These are phyloP conservation scores for Anthopleura sola DNA, from an alignment of 64 coral and sea anemone species.

Conservation along the genomic window DNA sequence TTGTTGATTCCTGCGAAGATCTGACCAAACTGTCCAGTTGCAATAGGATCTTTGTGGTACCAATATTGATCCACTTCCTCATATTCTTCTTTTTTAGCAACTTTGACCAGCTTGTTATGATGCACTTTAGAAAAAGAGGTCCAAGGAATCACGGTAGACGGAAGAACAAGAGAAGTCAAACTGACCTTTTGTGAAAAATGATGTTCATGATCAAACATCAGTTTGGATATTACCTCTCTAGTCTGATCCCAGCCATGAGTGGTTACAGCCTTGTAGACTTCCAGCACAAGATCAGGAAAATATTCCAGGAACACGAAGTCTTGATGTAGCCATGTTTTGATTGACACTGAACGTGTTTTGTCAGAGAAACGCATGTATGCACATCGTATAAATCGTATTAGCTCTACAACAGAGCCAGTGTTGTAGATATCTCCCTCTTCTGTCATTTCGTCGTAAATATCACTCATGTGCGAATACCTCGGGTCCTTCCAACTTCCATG, in stretches of 20 bases:
- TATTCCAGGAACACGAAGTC: slow-evolving; percentile 14
- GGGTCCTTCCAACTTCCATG: neutral
- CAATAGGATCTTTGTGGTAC: slow-evolving; percentile 19
- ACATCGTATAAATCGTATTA: slow-evolving; percentile 21
- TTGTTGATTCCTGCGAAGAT: slow-evolving; percentile 31
- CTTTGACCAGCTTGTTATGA: neutral
- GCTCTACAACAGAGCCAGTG: neutral
- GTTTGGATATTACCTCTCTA: no score
- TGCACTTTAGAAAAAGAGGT: neutral
- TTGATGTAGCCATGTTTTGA: neutral
- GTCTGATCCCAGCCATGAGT: no score
- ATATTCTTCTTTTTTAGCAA: neutral
- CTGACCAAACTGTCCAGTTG: slow-evolving; percentile 16
- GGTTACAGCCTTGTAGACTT: no score
- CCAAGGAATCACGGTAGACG: neutral
- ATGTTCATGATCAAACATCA: no score
- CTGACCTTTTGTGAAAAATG: no score
- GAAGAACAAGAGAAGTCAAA: no score
- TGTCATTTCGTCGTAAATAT: neutral
- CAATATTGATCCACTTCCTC: neutral
- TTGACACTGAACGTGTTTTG: neutral
- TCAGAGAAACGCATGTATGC: neutral
- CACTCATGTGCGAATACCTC: neutral
- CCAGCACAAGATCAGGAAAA: no score
- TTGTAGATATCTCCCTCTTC: neutral